phyloP scores from a whole-genome alignment of 1,140 invertebrate species.

The Apolygus lucorum region DNA sequence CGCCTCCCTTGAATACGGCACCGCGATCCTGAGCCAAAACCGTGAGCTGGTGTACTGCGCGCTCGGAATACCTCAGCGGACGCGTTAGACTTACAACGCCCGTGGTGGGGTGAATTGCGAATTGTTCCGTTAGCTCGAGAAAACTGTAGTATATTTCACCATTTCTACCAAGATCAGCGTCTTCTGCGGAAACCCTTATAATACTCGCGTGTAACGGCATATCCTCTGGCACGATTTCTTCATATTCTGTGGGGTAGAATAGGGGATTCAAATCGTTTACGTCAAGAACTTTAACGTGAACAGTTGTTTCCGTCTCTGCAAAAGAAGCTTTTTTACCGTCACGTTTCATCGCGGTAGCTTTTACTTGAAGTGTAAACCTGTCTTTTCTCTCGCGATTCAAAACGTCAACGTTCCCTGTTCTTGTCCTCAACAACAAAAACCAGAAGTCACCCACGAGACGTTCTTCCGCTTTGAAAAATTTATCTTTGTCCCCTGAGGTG shows the following conservation, averaged over 20 bases:
- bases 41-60: conserved; percentile 58
- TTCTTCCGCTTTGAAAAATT: conserved; percentile 88
- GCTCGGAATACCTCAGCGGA: conserved; percentile 57
- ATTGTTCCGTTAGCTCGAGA: conserved; percentile 70
- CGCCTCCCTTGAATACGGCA: conserved; percentile 49
- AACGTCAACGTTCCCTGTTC: conserved; percentile 71
- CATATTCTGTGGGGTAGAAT: conserved; percentile 80
- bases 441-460: conserved; percentile 83
- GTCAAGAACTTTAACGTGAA: conserved; percentile 74
- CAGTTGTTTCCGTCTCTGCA: conserved; percentile 59
- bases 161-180: conserved; percentile 88
- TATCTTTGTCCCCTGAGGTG: conserved; percentile 70
- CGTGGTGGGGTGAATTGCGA: conserved; percentile 84
- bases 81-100: conserved; percentile 79
- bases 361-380: conserved; percentile 68
- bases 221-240: conserved; percentile 80
- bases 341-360: conserved; percentile 55
- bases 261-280: conserved; percentile 86
- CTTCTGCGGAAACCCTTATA: conserved; percentile 71
- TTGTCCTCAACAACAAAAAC: conserved; percentile 78
- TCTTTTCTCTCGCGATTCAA: conserved; percentile 86
- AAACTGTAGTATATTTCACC: conserved; percentile 95
- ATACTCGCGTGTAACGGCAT: conserved; percentile 71
- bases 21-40: conserved; percentile 79
- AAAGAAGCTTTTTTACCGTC: conserved; percentile 47